Evolutionary conservation across 2,888 invertebrate genomes (phyloP).

Genomic region (Nomada fucata): DNA sequence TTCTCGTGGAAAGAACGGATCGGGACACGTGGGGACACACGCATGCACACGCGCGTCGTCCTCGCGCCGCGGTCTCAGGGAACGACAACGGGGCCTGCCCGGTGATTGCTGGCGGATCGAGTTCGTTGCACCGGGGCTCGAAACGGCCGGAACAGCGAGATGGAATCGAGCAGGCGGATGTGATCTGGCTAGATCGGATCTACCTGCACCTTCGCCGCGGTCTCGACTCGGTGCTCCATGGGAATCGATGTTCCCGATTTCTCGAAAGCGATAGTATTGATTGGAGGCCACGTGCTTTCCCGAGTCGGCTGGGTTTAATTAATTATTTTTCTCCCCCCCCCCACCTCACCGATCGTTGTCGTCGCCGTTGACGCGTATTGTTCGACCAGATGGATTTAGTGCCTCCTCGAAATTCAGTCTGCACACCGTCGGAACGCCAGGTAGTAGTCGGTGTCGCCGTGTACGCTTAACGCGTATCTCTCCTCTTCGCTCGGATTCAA

Average conservation of each 20-base stretch:
- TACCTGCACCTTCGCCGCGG: conserved; percentile 34
- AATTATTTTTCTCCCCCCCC: conserved; percentile 36
- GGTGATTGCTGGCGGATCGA: conserved; percentile 52
- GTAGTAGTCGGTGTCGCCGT: background rate
- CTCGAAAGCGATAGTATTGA: conserved; percentile 53
- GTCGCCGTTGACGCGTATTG: conserved; percentile 26
- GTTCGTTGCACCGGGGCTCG: conserved; percentile 68
- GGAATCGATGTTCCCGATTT: conserved; percentile 60
- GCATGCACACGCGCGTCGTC: conserved; percentile 42
- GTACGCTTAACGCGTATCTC: conserved; percentile 17
- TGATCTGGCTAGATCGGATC: conserved; percentile 63
- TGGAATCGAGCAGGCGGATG: conserved; percentile 63
- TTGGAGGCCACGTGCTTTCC: conserved; percentile 11
- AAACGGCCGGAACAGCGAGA: conserved; percentile 54
- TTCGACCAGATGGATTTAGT: conserved; percentile 31
- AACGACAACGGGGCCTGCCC: conserved; percentile 21
- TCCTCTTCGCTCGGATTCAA: background rate
- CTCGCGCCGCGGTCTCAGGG: conserved; percentile 15
- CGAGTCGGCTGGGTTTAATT: conserved; percentile 37
- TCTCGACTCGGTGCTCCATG: conserved; percentile 40
- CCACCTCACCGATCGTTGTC: background rate
- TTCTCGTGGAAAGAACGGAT: conserved; percentile 64
- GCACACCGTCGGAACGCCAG: background rate
- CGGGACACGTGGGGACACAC: conserved; percentile 61
- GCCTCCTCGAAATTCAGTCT: conserved; percentile 28